Evolutionary conservation across 2,113 vertebrate genomes (phyloP), one percentile per base, ranked within the genome.

Genomic region (Ceyx margarethae): DNA sequence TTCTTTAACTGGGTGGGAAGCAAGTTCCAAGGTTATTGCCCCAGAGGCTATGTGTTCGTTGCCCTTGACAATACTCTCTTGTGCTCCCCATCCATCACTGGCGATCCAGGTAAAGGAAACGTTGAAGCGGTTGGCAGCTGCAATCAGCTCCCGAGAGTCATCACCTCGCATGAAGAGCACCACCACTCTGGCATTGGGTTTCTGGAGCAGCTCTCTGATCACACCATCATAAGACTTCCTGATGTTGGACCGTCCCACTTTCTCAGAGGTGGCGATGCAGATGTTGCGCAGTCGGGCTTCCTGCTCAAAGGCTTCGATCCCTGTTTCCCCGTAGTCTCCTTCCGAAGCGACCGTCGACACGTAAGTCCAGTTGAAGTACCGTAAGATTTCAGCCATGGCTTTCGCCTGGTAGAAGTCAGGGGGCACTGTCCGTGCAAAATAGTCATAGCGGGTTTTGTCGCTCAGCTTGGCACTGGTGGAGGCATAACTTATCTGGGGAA

Each of bases 401-500:
- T 99, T 99, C 1, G 99, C 99, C 93, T 99, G 99, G 95, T 99
- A 99, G 96, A 99, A 99, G 95, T 99, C 99, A 0, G 99, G 99
- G 5, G 99, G 99, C 80, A 99, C 99, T 0, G 99, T 99, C 81
- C 99, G 98, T 5, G 99, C 99, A 1, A 99, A 99, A 90, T 99
- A 99, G 92, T 99, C 99, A 0, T 99, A 99, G 90, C 99, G 98
- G 5, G 98, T 98, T 93, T 99, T 99, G 95, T 99, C 99, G 1
- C 99, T 99, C 91, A 99, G 98, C 91, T 99, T 99, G 95, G 99
- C 99, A 11, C 99, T 99, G 89, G 99, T 99, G 53, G 99, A 99
- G 21, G 99, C 99, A 0, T 99, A 99, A 97, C 99, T 99, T 86
- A 99, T 99, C 97, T 99, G 99, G 66, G 99, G 99, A 90, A 99